A percentile compares a stretch with the other conserved stretches of the same genome.
phyloP scores from a whole-genome alignment of 2,113 vertebrate species.

The Chrysochloris asiatica region DNA sequence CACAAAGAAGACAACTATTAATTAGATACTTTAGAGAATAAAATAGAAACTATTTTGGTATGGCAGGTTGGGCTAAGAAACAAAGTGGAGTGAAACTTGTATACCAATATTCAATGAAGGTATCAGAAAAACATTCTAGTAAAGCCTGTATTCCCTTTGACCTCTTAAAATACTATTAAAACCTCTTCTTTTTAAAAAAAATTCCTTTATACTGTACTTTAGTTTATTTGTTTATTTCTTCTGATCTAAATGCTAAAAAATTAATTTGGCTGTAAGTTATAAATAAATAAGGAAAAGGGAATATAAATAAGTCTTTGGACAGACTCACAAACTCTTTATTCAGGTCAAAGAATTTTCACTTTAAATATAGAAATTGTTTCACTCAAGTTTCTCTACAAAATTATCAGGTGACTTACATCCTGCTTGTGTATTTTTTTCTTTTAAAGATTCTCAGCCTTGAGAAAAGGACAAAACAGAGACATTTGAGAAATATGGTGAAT shows the following conservation, averaged over 20 bases:
- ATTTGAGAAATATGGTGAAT: constrained; percentile 63
- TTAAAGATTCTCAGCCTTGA: constrained; percentile 47
- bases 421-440: constrained; percentile 63
- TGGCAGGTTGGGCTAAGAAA: background rate
- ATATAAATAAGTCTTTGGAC: background rate
- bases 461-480: constrained; percentile 8
- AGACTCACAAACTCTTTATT: constrained; percentile 53
- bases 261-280: background rate
- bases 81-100: background rate
- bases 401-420: background rate
- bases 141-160: background rate
- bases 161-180: constrained; percentile 4
- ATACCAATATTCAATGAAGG: background rate
- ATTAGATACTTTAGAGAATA: background rate
- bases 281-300: background rate
- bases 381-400: constrained; percentile 51
- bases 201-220: background rate
- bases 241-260: background rate
- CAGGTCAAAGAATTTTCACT: constrained; percentile 64
- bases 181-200: constrained; percentile 31
- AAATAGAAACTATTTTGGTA: background rate
- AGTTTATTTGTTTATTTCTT: background rate
- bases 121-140: background rate
- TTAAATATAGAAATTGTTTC: constrained; percentile 72
- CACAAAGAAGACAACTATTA: background rate